phyloP scores from a whole-genome alignment of 2,797 vertebrate species.

The Limnodromus scolopaceus region DNA sequence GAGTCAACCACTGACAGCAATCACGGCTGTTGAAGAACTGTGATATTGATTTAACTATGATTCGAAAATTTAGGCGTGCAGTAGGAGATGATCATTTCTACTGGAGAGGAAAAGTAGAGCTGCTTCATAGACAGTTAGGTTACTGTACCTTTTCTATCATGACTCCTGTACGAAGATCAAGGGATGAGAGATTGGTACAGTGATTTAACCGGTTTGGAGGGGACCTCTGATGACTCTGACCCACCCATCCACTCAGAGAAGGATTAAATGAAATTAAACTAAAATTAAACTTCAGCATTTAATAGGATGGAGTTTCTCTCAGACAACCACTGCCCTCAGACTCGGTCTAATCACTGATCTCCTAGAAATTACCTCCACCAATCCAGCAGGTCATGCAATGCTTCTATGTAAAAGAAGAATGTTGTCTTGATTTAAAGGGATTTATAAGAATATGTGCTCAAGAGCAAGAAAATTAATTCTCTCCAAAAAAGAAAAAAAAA shows the following conservation, averaged over 20 bases:
- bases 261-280: neutral
- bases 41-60: neutral
- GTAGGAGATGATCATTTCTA: neutral
- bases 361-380: neutral
- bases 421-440: neutral
- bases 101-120: neutral
- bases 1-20: neutral
- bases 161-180: neutral
- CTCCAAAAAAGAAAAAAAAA: neutral
- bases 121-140: accelerated
- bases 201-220: neutral
- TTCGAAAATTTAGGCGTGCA: neutral
- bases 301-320: neutral
- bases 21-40: neutral
- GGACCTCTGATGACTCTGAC: neutral
- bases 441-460: neutral
- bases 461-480: neutral
- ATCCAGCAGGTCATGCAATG: neutral
- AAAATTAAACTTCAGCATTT: neutral
- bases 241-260: neutral
- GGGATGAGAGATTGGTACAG: neutral
- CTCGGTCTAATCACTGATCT: neutral
- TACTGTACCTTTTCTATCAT: neutral
- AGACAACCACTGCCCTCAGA: neutral
- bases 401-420: neutral